These are phyloP conservation scores for Drosophila dunni DNA, from an alignment of 1,140 invertebrate species.

Conservation along the genomic window DNA sequence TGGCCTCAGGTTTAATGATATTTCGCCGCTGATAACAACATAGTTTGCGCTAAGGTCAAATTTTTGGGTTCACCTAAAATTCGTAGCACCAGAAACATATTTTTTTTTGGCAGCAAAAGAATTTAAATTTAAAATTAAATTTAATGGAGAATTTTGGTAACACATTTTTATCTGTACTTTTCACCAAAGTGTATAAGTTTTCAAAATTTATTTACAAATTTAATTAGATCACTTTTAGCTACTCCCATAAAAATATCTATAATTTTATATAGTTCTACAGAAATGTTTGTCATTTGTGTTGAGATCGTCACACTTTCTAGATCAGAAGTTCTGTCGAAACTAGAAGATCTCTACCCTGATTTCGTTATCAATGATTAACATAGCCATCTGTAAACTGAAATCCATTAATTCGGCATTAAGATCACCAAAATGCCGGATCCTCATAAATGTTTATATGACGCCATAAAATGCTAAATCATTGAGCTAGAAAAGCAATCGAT, in stretches of 20 bases:
- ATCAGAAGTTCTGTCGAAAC: background rate
- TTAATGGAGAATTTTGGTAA: too few species aligned
- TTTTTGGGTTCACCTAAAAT: conserved; percentile 5
- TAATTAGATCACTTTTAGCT: too few species aligned
- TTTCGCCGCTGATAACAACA: conserved; percentile 1
- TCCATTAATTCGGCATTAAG: conserved; percentile 25
- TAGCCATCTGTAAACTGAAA: conserved; percentile 8
- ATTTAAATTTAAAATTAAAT: too few species aligned
- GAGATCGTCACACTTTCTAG: conserved; percentile 5
- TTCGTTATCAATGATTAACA: conserved; percentile 1
- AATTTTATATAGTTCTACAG: too few species aligned
- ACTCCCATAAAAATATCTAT: too few species aligned
- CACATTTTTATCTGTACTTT: too few species aligned
- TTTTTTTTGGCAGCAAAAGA: too few species aligned
- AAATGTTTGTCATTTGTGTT: background rate
- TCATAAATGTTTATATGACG: conserved; percentile 12
- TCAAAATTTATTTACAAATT: too few species aligned
- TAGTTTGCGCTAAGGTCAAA: conserved; percentile 12
- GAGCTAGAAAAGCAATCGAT: conserved; percentile 17
- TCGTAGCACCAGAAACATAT: background rate
- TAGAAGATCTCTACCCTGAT: background rate
- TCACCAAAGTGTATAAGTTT: too few species aligned
- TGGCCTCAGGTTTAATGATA: conserved; percentile 31
- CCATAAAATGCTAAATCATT: conserved; percentile 19
- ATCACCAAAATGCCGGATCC: conserved; percentile 15